These are phyloP conservation scores for Euleptes europaea DNA, from an alignment of 2,113 vertebrate genomes.

Conservation along the genomic window DNA sequence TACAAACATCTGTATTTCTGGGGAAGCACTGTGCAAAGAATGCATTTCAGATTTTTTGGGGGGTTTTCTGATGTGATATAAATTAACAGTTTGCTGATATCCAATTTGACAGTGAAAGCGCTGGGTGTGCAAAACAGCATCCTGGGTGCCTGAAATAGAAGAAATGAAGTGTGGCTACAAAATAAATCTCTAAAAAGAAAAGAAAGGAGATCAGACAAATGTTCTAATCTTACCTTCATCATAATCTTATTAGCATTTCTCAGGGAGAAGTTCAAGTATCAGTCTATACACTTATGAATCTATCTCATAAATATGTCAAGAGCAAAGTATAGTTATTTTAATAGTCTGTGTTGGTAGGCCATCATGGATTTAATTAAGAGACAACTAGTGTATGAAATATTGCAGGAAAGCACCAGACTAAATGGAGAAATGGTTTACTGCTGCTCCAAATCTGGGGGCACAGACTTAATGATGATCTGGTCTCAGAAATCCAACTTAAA, in stretches of 20 bases:
- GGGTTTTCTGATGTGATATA: constrained; percentile 54
- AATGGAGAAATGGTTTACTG: constrained; percentile 83
- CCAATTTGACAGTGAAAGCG: constrained; percentile 62
- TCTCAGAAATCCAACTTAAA: constrained; percentile 73
- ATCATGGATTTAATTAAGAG: constrained; percentile 86
- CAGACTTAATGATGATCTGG: constrained; percentile 74
- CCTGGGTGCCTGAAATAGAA: constrained; percentile 61
- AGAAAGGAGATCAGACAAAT: constrained; percentile 68
- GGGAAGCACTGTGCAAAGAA: constrained; percentile 38
- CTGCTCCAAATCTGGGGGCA: constrained; percentile 77
- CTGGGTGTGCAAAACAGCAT: constrained; percentile 63
- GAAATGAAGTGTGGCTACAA: constrained; percentile 66
- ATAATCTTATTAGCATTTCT: constrained; percentile 83
- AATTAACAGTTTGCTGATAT: constrained; percentile 66
- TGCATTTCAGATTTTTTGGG: constrained; percentile 33
- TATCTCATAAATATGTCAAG: constrained; percentile 83
- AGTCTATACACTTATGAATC: constrained; percentile 78
- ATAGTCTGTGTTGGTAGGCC: constrained; percentile 82
- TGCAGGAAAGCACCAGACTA: constrained; percentile 78
- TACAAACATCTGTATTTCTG: constrained; percentile 45
- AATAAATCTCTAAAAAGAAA: constrained; percentile 75
- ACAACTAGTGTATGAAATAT: constrained; percentile 83
- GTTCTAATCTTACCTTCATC: constrained; percentile 81
- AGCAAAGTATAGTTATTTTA: constrained; percentile 83
- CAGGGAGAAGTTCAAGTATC: constrained; percentile 79